A percentile compares a stretch with the other conserved stretches of the same genome.
phyloP scores from a whole-genome alignment of 2,797 vertebrate species.

The Anabacerthia variegaticeps region DNA sequence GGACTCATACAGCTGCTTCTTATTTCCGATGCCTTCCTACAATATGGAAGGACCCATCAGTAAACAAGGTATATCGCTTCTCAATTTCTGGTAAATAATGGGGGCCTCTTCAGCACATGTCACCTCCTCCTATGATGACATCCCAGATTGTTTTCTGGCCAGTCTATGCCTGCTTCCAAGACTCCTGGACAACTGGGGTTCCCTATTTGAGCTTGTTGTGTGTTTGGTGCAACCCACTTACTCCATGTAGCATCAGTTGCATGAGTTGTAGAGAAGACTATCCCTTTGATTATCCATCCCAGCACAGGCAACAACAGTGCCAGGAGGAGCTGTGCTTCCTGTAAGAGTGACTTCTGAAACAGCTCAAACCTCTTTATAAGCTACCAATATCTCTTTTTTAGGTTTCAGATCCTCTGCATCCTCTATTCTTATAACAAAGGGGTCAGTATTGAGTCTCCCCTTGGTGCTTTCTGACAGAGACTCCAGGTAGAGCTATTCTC shows the following conservation, averaged over 20 bases:
- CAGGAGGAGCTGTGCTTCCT: not conserved
- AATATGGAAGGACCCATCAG: not conserved
- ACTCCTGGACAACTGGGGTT: not conserved
- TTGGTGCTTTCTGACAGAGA: not conserved
- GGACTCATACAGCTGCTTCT: too few species aligned
- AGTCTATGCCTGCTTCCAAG: not conserved
- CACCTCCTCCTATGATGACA: not conserved
- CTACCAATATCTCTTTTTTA: not conserved
- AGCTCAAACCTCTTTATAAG: not conserved
- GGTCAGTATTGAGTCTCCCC: not conserved
- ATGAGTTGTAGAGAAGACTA: not conserved
- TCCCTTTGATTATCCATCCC: not conserved
- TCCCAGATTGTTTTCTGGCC: not conserved
- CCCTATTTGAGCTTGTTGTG: not conserved
- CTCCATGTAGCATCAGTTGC: not conserved
- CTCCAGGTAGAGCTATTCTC: not conserved
- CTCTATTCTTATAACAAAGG: not conserved
- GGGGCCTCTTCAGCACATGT: not conserved
- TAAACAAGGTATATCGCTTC: not conserved
- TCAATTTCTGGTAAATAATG: not conserved
- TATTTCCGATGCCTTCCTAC: not conserved
- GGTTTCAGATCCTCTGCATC: not conserved
- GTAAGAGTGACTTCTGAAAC: not conserved
- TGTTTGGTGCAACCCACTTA: not conserved
- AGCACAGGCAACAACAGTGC: not conserved